These are phyloP conservation scores for Aplochiton taeniatus DNA, from an alignment of 2,797 vertebrate species.

Conservation along the genomic window DNA sequence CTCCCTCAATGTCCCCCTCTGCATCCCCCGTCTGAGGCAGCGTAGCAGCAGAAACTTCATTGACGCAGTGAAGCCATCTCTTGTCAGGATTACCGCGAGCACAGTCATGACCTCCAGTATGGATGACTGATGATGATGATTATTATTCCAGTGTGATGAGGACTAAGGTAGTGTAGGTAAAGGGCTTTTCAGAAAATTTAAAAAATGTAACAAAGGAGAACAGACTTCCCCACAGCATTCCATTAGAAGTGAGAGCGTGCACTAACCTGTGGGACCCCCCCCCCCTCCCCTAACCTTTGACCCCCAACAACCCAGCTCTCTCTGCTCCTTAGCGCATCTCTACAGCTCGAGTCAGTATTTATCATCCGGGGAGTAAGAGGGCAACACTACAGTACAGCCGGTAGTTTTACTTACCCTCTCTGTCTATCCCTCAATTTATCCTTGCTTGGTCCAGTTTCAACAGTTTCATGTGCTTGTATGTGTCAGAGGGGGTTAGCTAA, in stretches of 20 bases:
- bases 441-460: conserved; percentile 17
- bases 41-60: conserved; percentile 45
- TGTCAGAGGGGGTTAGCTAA: conserved; percentile 12
- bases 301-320: conserved; percentile 5
- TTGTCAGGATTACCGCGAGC: conserved; percentile 43
- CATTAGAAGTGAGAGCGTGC: conserved; percentile 50
- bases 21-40: conserved; percentile 42
- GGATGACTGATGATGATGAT: conserved; percentile 31
- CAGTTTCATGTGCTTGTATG: conserved; percentile 13
- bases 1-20: conserved; percentile 3
- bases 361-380: conserved; percentile 20
- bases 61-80: conserved; percentile 50
- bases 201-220: conserved; percentile 21
- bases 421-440: conserved; percentile 1
- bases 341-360: conserved; percentile 45
- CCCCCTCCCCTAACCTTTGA: not conserved
- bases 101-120: conserved; percentile 36
- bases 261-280: conserved; percentile 24
- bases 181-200: conserved; percentile 25
- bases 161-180: conserved; percentile 48
- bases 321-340: not conserved
- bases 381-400: conserved; percentile 32
- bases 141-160: conserved; percentile 54
- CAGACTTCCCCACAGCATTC: conserved; percentile 70
- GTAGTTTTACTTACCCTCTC: conserved; percentile 6